A percentile compares a stretch with the other conserved stretches of the same genome.
Evolutionary conservation across 30 jellyfish, hydroid and myxozoan species (phyloP).

Genomic region (Hydractinia symbiolongicarpus): DNA sequence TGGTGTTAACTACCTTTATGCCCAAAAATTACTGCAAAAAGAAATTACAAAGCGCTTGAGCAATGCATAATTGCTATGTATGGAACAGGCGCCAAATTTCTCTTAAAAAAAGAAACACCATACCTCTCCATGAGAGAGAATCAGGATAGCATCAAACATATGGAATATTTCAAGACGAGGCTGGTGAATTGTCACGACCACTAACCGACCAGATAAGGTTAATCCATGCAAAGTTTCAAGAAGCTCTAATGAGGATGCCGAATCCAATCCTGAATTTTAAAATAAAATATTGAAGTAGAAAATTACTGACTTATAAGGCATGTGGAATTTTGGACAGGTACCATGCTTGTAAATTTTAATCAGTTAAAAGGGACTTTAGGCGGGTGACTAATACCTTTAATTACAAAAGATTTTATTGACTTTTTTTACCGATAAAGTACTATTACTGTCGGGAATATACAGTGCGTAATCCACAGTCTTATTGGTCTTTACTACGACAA

Average conservation of each 20-base stretch:
- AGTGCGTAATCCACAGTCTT: too few relatives aligned
- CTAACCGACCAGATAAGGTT: conserved; percentile 91
- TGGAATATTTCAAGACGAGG: conserved; percentile 89
- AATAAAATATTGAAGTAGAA: too few relatives aligned
- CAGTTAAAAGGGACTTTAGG: neutral
- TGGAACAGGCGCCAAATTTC: neutral
- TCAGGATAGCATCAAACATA: conserved; percentile 75
- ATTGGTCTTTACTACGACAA: too few relatives aligned
- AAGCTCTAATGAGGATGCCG: conserved; percentile 87
- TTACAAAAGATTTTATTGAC: too few relatives aligned
- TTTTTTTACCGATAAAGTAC: too few relatives aligned
- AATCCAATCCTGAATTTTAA: conserved; percentile 54
- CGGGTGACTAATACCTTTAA: too few relatives aligned
- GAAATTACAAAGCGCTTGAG: neutral
- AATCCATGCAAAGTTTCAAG: conserved; percentile 74
- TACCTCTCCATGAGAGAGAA: conserved; percentile 76
- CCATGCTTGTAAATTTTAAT: neutral
- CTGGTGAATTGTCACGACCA: conserved; percentile 79
- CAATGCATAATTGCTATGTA: neutral
- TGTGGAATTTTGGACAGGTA: neutral
- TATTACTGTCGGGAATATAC: too few relatives aligned
- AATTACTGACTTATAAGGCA: neutral
- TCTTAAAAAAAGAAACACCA: neutral
- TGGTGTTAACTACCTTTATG: too few relatives aligned
- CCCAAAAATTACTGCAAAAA: neutral